Conservation (phyloP, 2,888 invertebrate genomes). For the Craniophora ligustri region DNA sequence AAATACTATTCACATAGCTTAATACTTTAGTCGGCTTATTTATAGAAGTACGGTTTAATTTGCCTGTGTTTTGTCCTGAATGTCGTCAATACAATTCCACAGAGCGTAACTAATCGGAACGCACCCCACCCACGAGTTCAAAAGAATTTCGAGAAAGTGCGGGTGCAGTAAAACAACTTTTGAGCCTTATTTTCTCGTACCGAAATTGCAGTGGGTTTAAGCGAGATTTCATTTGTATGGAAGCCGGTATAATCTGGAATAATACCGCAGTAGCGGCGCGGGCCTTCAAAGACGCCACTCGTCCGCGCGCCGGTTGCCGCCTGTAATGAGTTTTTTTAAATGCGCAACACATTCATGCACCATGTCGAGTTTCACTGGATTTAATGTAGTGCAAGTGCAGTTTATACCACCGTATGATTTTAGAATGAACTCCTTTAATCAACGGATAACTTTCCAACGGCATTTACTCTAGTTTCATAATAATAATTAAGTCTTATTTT, state of each 20-base stretch:
- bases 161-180: conserved; percentile 84
- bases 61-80: conserved; percentile 39
- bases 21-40: conserved; percentile 8
- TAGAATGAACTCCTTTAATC: conserved; percentile 42
- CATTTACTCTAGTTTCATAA: conserved; percentile 34
- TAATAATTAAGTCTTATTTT: conserved; percentile 50
- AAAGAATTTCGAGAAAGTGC: conserved; percentile 78
- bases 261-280: conserved; percentile 84
- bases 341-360: conserved; percentile 84
- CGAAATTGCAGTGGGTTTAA: conserved; percentile 87
- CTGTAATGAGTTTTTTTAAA: conserved; percentile 88
- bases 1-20: conserved; percentile 39
- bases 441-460: conserved; percentile 26
- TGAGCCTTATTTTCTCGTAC: conserved; percentile 86
- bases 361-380: conserved; percentile 74
- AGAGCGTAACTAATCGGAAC: conserved; percentile 45
- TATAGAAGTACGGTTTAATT: conserved; percentile 12
- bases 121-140: conserved; percentile 60
- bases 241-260: conserved; percentile 87
- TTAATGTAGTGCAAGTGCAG: conserved; percentile 72
- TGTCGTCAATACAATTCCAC: conserved; percentile 38
- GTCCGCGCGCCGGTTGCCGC: conserved; percentile 82
- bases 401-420: conserved; percentile 62
- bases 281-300: conserved; percentile 87
- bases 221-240: conserved; percentile 88